Evolutionary conservation across 2,888 invertebrate species (phyloP).

Genomic region (Drosophila colorata): DNA sequence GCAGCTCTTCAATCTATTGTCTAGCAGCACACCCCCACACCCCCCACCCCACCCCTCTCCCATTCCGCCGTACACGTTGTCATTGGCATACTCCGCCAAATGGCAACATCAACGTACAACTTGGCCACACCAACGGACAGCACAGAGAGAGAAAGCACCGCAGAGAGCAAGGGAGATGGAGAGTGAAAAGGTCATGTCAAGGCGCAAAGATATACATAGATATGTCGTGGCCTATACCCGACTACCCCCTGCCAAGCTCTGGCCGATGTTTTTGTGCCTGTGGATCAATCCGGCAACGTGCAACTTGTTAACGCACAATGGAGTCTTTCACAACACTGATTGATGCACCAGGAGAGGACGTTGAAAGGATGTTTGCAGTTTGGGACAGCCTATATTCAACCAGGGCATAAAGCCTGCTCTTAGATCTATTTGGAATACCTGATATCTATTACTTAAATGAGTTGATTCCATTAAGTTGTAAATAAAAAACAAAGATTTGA

Average conservation of each 20-base stretch:
- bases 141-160: background rate
- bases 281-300: slow-evolving; percentile 70
- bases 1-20: slow-evolving; percentile 70
- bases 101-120: slow-evolving; percentile 55
- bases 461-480: background rate
- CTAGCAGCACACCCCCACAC: slow-evolving; percentile 32
- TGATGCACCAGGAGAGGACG: slow-evolving; percentile 52
- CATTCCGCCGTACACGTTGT: slow-evolving; percentile 52
- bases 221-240: slow-evolving; percentile 41
- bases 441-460: slow-evolving; percentile 4
- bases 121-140: slow-evolving; percentile 20
- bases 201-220: slow-evolving; percentile 57
- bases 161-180: background rate
- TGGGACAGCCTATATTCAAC: background rate
- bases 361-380: slow-evolving; percentile 26
- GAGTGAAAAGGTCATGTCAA: slow-evolving; percentile 12
- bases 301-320: slow-evolving; percentile 77
- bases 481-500: too few species aligned
- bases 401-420: background rate
- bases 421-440: background rate
- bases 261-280: slow-evolving; percentile 37
- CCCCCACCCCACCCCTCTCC: background rate
- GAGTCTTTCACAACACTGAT: slow-evolving; percentile 63
- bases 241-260: background rate
- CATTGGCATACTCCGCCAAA: slow-evolving; percentile 70